Percentiles rank a stretch among this genome's conserved stretches.
Evolutionary conservation across 2,113 vertebrate genomes (phyloP).

Genomic region (Australoheros scitulus): DNA sequence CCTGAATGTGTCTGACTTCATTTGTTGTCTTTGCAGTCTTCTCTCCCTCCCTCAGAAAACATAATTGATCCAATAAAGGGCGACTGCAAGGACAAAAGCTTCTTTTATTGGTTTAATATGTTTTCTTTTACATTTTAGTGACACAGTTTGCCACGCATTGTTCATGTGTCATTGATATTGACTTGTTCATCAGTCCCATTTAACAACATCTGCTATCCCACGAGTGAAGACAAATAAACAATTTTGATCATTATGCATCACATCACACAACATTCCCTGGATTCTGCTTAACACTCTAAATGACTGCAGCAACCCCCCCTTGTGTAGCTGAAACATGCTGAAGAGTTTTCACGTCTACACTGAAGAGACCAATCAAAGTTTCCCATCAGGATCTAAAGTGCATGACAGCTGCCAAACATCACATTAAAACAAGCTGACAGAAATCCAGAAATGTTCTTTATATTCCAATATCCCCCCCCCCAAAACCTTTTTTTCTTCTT

Average conservation of each 20-base stretch:
- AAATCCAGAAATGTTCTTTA: not conserved
- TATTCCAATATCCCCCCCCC: not conserved
- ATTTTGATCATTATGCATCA: not conserved
- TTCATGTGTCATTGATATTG: too few relatives aligned
- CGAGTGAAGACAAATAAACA: too few relatives aligned
- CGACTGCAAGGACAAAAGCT: too few relatives aligned
- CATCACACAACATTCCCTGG: not conserved
- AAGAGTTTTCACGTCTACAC: not conserved
- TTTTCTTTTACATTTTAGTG: too few relatives aligned
- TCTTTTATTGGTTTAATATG: too few relatives aligned
- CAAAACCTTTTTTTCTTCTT: not conserved
- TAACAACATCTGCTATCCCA: too few relatives aligned
- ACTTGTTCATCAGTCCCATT: too few relatives aligned
- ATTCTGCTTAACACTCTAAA: not conserved
- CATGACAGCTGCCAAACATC: not conserved
- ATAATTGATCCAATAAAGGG: too few relatives aligned
- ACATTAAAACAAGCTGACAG: not conserved
- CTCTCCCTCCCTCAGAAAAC: too few relatives aligned
- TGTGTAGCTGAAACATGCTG: not conserved
- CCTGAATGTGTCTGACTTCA: too few relatives aligned
- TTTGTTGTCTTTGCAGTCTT: too few relatives aligned
- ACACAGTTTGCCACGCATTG: too few relatives aligned
- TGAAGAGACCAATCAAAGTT: not conserved
- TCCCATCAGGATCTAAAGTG: not conserved
- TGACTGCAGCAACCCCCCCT: not conserved